phyloP scores from a whole-genome alignment of 2,888 invertebrate genomes.

The Polyommatus icarus region DNA sequence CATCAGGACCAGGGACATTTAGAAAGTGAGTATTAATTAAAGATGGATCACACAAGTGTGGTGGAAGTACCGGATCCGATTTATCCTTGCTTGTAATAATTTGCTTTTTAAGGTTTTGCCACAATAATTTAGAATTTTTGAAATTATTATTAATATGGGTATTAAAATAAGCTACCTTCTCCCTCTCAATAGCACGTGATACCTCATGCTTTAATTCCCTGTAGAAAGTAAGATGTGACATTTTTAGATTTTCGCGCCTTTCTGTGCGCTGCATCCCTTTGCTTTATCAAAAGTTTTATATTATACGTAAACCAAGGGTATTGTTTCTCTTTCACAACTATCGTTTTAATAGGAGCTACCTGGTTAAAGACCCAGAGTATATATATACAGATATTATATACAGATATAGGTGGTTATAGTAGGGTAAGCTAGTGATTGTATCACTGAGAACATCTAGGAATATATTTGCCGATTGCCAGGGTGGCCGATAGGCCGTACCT shows the following conservation, averaged over 20 bases:
- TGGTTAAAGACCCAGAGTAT: not conserved
- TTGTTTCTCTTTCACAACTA: not conserved
- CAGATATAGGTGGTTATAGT: not conserved
- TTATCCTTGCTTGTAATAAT: not conserved
- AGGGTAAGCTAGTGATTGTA: not conserved
- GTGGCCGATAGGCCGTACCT: slow-evolving; percentile 34
- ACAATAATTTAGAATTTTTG: not conserved
- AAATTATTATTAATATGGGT: slow-evolving; percentile 22
- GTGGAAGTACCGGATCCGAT: not conserved
- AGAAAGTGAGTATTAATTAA: slow-evolving; percentile 30
- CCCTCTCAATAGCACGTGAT: slow-evolving; percentile 20
- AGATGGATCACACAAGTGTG: slow-evolving; percentile 19
- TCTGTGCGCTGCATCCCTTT: slow-evolving; percentile 28
- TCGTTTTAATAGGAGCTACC: not conserved
- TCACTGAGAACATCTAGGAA: slow-evolving; percentile 7
- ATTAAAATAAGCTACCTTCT: slow-evolving; percentile 33
- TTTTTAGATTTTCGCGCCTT: slow-evolving; percentile 18
- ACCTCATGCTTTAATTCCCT: slow-evolving; percentile 31
- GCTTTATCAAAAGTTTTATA: slow-evolving; percentile 30
- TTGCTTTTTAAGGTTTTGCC: slow-evolving; percentile 29
- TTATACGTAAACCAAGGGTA: slow-evolving; percentile 33
- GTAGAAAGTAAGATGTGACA: slow-evolving; percentile 27
- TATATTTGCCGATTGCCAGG: slow-evolving; percentile 28
- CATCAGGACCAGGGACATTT: not conserved
- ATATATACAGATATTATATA: not conserved